Conservation (phyloP, 2,113 vertebrate species). For the Calypte anna region DNA sequence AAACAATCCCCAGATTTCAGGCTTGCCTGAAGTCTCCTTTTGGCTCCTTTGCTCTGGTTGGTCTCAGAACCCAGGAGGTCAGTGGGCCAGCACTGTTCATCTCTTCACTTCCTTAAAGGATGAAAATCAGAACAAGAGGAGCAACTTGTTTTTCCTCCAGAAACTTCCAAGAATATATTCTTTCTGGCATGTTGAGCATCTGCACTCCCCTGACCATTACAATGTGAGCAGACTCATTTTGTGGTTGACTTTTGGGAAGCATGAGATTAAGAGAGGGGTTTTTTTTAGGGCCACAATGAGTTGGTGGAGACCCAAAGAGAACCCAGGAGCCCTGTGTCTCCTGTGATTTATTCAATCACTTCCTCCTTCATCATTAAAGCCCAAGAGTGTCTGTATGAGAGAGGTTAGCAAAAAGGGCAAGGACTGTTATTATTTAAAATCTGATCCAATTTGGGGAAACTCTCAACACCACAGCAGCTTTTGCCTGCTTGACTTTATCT, state of each 20-base stretch:
- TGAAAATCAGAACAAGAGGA: not conserved
- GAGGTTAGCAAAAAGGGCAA: not conserved
- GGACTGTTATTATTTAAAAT: not conserved
- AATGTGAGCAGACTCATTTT: not conserved
- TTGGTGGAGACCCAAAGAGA: not conserved
- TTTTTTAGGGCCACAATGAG: not conserved
- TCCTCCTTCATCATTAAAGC: not conserved
- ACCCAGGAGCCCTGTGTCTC: not conserved
- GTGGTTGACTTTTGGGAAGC: not conserved
- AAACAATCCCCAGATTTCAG: not conserved
- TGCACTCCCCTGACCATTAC: not conserved
- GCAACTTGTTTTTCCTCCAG: not conserved
- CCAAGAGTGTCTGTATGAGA: not conserved
- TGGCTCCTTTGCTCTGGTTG: not conserved
- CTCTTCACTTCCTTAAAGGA: not conserved
- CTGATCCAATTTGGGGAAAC: not conserved
- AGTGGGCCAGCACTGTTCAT: not conserved
- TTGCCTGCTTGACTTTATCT: conserved; percentile 7
- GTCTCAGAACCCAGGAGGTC: not conserved
- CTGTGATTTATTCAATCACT: not conserved
- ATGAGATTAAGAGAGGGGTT: not conserved
- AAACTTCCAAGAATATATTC: not conserved
- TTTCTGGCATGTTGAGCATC: not conserved
- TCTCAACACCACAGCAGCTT: not conserved
- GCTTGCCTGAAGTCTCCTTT: not conserved